Evolutionary conservation across 2,113 vertebrate genomes (phyloP).

Genomic region (Aegithalos caudatus): DNA sequence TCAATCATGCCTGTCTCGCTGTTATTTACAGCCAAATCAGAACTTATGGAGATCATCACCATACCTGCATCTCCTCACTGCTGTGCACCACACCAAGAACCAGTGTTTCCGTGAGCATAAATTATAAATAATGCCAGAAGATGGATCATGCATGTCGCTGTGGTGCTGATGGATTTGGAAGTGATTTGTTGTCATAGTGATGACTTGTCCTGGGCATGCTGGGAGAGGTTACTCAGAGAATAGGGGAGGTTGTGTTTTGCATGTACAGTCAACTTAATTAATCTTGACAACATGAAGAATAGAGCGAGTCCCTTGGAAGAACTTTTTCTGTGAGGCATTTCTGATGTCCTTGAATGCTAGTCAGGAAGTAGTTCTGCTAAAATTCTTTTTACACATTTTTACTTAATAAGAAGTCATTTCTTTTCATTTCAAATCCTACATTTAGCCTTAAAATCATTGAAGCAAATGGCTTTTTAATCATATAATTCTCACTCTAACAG

Average conservation of each 20-base stretch:
- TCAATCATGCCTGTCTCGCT: too few species aligned
- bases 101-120: background rate
- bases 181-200: constrained; percentile 55
- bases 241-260: background rate
- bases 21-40: too few species aligned
- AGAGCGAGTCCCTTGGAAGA: constrained; percentile 7
- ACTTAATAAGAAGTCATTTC: background rate
- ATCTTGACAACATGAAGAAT: background rate
- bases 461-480: background rate
- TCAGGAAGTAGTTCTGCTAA: background rate
- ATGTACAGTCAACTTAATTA: constrained; percentile 33
- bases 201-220: constrained; percentile 5
- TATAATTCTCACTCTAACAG: background rate
- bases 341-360: constrained; percentile 1
- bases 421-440: background rate
- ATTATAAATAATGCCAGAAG: background rate
- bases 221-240: constrained; percentile 46
- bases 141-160: background rate
- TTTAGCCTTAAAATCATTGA: background rate
- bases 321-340: constrained; percentile 19
- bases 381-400: background rate
- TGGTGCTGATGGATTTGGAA: constrained; percentile 25
- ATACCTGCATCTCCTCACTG: background rate
- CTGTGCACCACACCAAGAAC: background rate
- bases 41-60: too few species aligned